Base-by-base conservation (phyloP, 1,140 invertebrate species). In the Antheraea mylitta region DNA sequence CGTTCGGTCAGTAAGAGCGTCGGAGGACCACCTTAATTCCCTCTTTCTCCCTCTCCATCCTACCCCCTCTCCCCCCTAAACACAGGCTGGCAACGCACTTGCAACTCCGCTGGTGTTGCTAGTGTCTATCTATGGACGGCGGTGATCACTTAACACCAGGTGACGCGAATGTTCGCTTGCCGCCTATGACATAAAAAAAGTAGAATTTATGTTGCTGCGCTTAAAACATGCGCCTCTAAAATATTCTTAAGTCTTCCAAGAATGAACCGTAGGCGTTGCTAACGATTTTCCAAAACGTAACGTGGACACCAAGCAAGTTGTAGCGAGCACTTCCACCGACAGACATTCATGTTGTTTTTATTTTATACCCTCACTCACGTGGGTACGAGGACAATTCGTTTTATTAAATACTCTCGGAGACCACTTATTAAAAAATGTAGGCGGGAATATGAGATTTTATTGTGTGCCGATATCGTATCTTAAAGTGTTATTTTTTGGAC, bases 321-420 rank as follows among this genome's bases (percentile, higher is more conserved):
- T 63, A 63, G 61, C 37, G 30, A 63, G 61, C 61, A 63, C 61
- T 37, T 48, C 18, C 38, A 45, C 3, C 9, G 64, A 19, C 60
- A 30, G 19, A 10, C 60, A 61, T 18, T 19, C 64, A 48, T 45
- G 42, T 64, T 61, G 9, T 63, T 62, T 62, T 48, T 65, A 65
- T 65, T 45, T 65, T 58, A 58, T 66, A 36, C 7, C 53, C 18
- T 19, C 64, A 45, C 30, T 38, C n/a, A 48, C 38, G 11, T 42
- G 18, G 18, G 13, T 11, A 53, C 69, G 77, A 79, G 74, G 70
- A 83, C 82, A 87, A 89, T 87, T 85, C 87, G 78, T 89, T 87
- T 89, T 85, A 87, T 87, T 83, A 69, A 87, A 82, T 79, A 85
- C 83, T 83, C 87, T 87, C 82, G 83, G 81, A 81, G 76, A 77